phyloP scores from a whole-genome alignment of 2,797 vertebrate genomes.

The Darevskia nairensis region DNA sequence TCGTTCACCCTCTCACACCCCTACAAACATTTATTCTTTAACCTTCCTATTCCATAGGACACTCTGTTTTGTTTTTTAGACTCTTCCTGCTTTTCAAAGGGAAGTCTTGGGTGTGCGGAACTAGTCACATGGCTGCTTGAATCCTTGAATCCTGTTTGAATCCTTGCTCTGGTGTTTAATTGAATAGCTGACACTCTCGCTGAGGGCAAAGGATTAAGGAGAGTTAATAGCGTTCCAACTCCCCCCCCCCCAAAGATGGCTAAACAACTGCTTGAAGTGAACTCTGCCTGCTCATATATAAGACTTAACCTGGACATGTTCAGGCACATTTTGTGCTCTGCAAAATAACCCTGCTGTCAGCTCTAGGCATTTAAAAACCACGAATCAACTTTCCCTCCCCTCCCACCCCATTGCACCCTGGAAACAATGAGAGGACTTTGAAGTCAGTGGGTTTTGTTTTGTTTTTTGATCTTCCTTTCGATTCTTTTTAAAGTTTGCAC shows the following conservation, averaged over 20 bases:
- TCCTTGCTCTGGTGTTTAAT: not conserved
- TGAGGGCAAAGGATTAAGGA: slow-evolving; percentile 39
- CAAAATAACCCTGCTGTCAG: not conserved
- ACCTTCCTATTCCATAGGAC: not conserved
- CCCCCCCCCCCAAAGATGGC: not conserved
- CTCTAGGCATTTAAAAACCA: slow-evolving; percentile 5
- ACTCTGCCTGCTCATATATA: slow-evolving; percentile 26
- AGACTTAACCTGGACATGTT: slow-evolving; percentile 44
- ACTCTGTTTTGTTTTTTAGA: not conserved
- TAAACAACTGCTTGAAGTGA: slow-evolving; percentile 45
- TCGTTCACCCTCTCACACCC: no score
- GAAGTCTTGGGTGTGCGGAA: not conserved
- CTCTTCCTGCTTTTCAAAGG: not conserved
- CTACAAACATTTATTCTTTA: not conserved
- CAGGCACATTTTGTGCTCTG: slow-evolving; percentile 38
- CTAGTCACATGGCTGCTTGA: not conserved
- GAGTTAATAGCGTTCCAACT: slow-evolving; percentile 30
- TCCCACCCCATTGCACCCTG: not conserved
- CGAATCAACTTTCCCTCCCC: not conserved
- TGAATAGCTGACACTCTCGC: not conserved
- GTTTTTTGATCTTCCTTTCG: not conserved
- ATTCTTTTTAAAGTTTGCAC: not conserved
- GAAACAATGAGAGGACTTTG: not conserved
- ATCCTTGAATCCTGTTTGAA: not conserved
- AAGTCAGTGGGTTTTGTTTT: not conserved